These are phyloP conservation scores for Hymenochirus boettgeri DNA, from an alignment of 2,113 vertebrate species.

Conservation along the genomic window DNA sequence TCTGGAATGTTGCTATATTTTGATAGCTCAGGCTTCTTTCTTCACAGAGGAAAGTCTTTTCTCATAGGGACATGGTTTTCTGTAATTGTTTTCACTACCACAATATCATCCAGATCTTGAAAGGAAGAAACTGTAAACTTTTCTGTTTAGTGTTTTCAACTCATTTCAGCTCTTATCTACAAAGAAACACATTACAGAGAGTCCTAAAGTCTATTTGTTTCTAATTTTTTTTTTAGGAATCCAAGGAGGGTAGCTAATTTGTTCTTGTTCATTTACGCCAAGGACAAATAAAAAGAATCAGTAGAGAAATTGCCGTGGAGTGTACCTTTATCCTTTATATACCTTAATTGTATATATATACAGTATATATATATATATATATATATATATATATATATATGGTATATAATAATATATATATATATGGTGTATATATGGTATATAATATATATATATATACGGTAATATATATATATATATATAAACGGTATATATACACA, in stretches of 20 bases:
- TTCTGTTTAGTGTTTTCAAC: slow-evolving; percentile 66
- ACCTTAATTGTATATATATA: too few relatives aligned
- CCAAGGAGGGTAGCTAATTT: slow-evolving; percentile 75
- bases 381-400: slow-evolving; percentile 49
- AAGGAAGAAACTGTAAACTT: slow-evolving; percentile 70
- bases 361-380: too few relatives aligned
- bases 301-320: too few relatives aligned
- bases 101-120: slow-evolving; percentile 66
- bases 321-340: too few relatives aligned
- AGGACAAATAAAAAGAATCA: slow-evolving; percentile 66
- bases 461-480: neutral
- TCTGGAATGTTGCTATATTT: slow-evolving; percentile 54
- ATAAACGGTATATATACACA: neutral
- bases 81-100: slow-evolving; percentile 62
- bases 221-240: slow-evolving; percentile 68
- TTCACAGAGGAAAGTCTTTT: slow-evolving; percentile 63
- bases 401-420: too few relatives aligned
- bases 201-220: slow-evolving; percentile 56
- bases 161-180: slow-evolving; percentile 76
- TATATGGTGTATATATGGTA: neutral
- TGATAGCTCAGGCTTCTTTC: slow-evolving; percentile 57
- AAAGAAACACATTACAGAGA: slow-evolving; percentile 73
- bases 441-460: slow-evolving; percentile 46
- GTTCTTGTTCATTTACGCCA: slow-evolving; percentile 72
- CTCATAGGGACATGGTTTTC: slow-evolving; percentile 64